Base-by-base conservation (phyloP, 2,113 vertebrate species). In the Eudyptes chrysolophus region DNA sequence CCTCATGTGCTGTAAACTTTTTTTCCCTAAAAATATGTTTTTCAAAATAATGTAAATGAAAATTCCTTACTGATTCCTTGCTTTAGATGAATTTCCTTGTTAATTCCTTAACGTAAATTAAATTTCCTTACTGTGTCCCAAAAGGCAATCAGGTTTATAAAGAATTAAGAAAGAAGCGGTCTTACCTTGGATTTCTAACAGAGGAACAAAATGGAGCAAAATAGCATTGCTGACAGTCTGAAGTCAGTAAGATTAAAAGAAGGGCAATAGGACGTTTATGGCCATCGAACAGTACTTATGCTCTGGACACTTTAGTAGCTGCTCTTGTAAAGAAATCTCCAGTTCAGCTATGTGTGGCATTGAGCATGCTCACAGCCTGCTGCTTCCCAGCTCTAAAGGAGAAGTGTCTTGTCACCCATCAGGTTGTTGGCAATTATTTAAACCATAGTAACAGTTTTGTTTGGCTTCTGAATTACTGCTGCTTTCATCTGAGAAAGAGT, bases 111-210 rank as follows among this genome's bases (percentile, higher is more conserved):
- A 27, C 21, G 21, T 13, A 62, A 76, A 40, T 34, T 4, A 38
- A 85, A 94, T 58, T 32, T 70, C 10, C 10, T 61, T 44, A 19
- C 13, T 61, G 6, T 34, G 4, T 61, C 34, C 66, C 27, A 29
- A 75, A 64, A 36, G 27, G 7, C 17, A 10, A 32, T 71, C 38
- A 54, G 13, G 40, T 24, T 83, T 29, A 17, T 51, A 76, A 79
- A 54, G 51, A 74, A 71, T 76, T 29, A 60, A 96, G 92, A 96
- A 94, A 96, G 44, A 74, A 86, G 34, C 1, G 11, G 22, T 36
- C 91, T 97, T 96, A 97, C 94, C 93, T 86, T 97, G 95, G 36
- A 90, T 89, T 92, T 95, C 71, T 42, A 97, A 80, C 10, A 96
- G 64, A 84, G 91, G 8, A 77, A 95, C 15, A 93, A 97, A 65